These are phyloP conservation scores for Camponotus vicinus DNA, from an alignment of 1,140 invertebrate species.

Conservation along the genomic window DNA sequence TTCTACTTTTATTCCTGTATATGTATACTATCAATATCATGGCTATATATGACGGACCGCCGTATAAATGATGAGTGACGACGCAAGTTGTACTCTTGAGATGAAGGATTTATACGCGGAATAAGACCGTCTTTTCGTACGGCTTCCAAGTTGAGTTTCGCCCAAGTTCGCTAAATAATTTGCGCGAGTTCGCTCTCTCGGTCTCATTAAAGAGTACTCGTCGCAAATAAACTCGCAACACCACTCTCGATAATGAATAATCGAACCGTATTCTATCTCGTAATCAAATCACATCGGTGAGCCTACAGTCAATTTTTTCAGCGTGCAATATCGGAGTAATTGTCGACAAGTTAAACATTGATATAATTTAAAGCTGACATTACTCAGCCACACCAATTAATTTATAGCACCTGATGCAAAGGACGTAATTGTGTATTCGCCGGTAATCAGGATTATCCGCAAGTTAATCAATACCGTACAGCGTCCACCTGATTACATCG, in stretches of 20 bases:
- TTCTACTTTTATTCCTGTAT: slow-evolving; percentile 70
- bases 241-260: slow-evolving; percentile 50
- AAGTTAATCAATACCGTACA: slow-evolving; percentile 53
- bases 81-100: neutral
- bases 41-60: slow-evolving; percentile 38
- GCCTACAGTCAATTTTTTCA: slow-evolving; percentile 9
- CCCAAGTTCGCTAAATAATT: slow-evolving; percentile 55
- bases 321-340: slow-evolving; percentile 26
- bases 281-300: slow-evolving; percentile 15
- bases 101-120: slow-evolving; percentile 26
- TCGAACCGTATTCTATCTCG: neutral
- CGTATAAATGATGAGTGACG: slow-evolving; percentile 44
- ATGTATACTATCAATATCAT: slow-evolving; percentile 69
- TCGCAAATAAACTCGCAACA: neutral
- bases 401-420: slow-evolving; percentile 57
- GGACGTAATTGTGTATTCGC: slow-evolving; percentile 54
- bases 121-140: neutral
- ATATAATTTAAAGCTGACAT: slow-evolving; percentile 35
- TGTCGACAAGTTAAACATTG: slow-evolving; percentile 53
- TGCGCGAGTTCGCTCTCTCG: neutral
- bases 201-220: slow-evolving; percentile 25
- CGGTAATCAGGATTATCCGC: slow-evolving; percentile 58
- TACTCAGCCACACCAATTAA: slow-evolving; percentile 56
- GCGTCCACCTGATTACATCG: slow-evolving; percentile 50
- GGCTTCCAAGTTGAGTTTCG: slow-evolving; percentile 2